phyloP scores from a whole-genome alignment of 2,888 invertebrate species.

The Eilema sororculum region DNA sequence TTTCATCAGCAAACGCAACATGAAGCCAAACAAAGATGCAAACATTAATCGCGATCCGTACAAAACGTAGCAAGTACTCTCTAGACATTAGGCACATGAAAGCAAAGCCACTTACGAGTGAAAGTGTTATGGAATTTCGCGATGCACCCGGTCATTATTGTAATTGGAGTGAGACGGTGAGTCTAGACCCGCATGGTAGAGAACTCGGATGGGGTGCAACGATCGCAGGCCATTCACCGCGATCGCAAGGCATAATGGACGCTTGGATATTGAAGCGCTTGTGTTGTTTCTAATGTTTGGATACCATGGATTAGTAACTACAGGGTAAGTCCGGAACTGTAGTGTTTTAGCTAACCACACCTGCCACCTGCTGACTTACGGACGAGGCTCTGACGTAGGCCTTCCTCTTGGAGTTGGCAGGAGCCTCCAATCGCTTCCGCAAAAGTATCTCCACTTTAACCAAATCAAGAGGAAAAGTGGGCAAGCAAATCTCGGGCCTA shows the following conservation, averaged over 20 bases:
- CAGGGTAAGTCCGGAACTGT: not conserved
- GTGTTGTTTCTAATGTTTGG: conserved; percentile 18
- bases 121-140: conserved; percentile 79
- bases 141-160: conserved; percentile 72
- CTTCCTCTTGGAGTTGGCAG: no score
- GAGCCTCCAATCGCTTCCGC: no score
- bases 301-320: not conserved
- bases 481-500: no score
- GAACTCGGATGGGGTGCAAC: conserved; percentile 35
- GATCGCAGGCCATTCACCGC: conserved; percentile 37
- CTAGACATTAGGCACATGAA: conserved; percentile 67
- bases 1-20: conserved; percentile 45
- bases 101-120: conserved; percentile 74
- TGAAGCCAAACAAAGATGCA: conserved; percentile 35
- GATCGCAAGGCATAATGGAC: conserved; percentile 19
- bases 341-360: no score
- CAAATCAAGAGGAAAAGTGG: no score
- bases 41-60: conserved; percentile 42
- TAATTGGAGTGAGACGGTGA: conserved; percentile 76
- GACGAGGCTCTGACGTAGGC: no score
- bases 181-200: conserved; percentile 50
- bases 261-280: conserved; percentile 29
- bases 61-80: conserved; percentile 46
- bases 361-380: no score
- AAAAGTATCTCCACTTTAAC: no score